Conservation (phyloP, 2,888 invertebrate species). For the Mesochorus sp. region DNA sequence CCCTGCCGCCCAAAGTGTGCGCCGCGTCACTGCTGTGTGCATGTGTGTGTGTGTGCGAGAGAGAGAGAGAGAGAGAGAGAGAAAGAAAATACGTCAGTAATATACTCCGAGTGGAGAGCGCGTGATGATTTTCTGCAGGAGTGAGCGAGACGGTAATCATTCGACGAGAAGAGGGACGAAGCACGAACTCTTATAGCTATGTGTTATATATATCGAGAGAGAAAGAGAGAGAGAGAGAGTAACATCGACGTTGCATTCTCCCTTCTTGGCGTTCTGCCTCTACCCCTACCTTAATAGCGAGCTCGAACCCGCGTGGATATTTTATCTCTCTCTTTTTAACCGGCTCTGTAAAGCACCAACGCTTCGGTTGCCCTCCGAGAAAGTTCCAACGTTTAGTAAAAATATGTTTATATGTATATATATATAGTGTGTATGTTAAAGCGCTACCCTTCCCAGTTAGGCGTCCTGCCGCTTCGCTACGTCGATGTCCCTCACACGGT, state of each 20-base stretch:
- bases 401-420: neutral
- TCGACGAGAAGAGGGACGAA: slow-evolving; percentile 46
- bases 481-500: slow-evolving; percentile 40
- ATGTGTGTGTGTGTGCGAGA: slow-evolving; percentile 24
- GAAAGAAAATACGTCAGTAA: slow-evolving; percentile 30
- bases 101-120: slow-evolving; percentile 21
- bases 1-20: slow-evolving; percentile 56
- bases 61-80: slow-evolving; percentile 17
- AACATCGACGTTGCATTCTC: slow-evolving; percentile 67
- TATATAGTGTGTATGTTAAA: neutral
- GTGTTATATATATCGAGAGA: too few relatives aligned
- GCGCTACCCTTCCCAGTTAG: slow-evolving; percentile 50
- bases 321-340: slow-evolving; percentile 41
- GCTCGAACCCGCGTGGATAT: slow-evolving; percentile 37
- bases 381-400: slow-evolving; percentile 55
- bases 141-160: slow-evolving; percentile 37
- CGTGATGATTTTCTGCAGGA: slow-evolving; percentile 20
- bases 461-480: slow-evolving; percentile 41
- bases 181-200: slow-evolving; percentile 36
- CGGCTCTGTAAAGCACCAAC: slow-evolving; percentile 37
- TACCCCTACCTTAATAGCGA: slow-evolving; percentile 73
- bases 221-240: too few relatives aligned
- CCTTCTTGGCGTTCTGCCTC: slow-evolving; percentile 72
- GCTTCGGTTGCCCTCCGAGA: slow-evolving; percentile 60
- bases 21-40: slow-evolving; percentile 1